Conservation (phyloP, 2,888 invertebrate genomes). For the Andrena hattorfiana region DNA sequence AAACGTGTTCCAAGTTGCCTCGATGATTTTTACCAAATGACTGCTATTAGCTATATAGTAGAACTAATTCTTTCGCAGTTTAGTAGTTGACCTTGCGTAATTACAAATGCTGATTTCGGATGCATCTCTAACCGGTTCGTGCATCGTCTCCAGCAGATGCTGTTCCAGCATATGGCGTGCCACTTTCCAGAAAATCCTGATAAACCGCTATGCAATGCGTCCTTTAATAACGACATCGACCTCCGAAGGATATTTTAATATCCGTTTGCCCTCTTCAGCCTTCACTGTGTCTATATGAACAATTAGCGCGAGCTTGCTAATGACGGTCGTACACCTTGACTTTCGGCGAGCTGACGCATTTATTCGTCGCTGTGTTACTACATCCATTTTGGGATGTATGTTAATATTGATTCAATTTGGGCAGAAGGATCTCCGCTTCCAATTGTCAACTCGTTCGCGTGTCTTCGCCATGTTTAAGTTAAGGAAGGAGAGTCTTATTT, state of each 20-base stretch:
- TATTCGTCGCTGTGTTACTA: background rate
- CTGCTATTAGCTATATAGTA: too few relatives aligned
- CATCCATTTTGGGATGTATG: too few relatives aligned
- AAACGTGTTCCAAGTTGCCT: background rate
- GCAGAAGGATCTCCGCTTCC: background rate
- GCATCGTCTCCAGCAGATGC: constrained; percentile 75
- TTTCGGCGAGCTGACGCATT: constrained; percentile 14
- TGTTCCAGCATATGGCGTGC: constrained; percentile 76
- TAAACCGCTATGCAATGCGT: constrained; percentile 67
- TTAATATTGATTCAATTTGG: background rate
- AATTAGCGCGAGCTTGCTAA: constrained; percentile 35
- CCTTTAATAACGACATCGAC: constrained; percentile 45
- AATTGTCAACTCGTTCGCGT: background rate
- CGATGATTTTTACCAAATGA: background rate
- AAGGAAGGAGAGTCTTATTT: too few relatives aligned
- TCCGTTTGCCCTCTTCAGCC: constrained; percentile 30
- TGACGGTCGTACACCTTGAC: constrained; percentile 43
- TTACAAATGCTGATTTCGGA: constrained; percentile 44
- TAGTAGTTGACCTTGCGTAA: constrained; percentile 54
- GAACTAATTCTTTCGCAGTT: background rate
- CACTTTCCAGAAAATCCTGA: constrained; percentile 72
- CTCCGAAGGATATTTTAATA: constrained; percentile 17
- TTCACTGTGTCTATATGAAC: constrained; percentile 27
- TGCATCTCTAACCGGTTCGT: constrained; percentile 43
- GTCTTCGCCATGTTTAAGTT: background rate